These are phyloP conservation scores for Coturnix japonica DNA, from an alignment of 2,113 vertebrate genomes.

Conservation along the genomic window DNA sequence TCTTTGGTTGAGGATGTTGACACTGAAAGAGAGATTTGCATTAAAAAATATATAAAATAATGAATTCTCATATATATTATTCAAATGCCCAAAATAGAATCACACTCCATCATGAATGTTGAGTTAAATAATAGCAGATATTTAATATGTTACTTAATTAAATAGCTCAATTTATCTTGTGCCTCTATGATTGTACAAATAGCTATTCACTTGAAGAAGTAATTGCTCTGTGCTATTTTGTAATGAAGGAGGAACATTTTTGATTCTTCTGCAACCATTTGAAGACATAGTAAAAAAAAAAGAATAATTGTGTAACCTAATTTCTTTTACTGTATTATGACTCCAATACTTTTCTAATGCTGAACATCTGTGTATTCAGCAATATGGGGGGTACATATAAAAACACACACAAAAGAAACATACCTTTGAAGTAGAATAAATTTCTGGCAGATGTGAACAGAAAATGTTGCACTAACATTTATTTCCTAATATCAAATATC, in stretches of 20 bases:
- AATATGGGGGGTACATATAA: background rate
- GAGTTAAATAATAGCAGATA: background rate
- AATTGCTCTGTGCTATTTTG: background rate
- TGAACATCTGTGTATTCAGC: background rate
- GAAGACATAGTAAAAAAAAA: background rate
- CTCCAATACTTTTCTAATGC: background rate
- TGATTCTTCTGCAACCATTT: background rate
- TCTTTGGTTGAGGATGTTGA: constrained; percentile 13
- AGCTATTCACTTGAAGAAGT: background rate
- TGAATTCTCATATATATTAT: background rate
- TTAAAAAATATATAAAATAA: background rate
- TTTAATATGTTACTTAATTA: background rate
- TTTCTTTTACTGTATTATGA: background rate
- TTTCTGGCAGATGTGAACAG: background rate
- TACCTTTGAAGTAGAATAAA: background rate
- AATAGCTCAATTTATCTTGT: background rate
- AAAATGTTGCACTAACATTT: background rate
- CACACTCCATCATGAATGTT: background rate
- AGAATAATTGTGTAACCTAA: background rate
- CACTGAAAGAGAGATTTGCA: background rate
- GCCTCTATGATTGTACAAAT: background rate
- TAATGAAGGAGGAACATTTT: background rate
- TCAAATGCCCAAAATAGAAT: background rate
- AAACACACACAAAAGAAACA: background rate
- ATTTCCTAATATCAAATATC: background rate